Conservation (phyloP, 2,113 vertebrate genomes). For the Corvus moneduloides region DNA sequence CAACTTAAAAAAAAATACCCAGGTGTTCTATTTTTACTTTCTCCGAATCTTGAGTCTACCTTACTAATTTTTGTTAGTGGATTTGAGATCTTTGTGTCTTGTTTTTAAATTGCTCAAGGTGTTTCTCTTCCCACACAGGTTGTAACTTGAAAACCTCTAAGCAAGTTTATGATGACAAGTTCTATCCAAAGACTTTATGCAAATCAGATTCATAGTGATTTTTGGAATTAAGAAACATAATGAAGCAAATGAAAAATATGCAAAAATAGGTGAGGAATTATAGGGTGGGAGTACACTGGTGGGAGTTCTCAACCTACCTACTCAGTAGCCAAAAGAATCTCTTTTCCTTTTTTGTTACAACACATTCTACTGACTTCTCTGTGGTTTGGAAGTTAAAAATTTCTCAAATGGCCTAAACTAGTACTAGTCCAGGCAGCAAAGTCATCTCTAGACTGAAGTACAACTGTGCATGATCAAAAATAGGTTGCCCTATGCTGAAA, state of each 20-base stretch:
- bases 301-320: not conserved
- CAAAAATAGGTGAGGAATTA: not conserved
- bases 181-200: not conserved
- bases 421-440: not conserved
- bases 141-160: not conserved
- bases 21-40: not conserved
- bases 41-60: not conserved
- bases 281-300: not conserved
- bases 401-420: not conserved
- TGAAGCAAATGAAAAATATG: not conserved
- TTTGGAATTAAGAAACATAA: not conserved
- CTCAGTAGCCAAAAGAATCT: not conserved
- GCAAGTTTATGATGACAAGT: not conserved
- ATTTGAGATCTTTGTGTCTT: not conserved
- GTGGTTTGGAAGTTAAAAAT: not conserved
- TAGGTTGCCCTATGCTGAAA: not conserved
- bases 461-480: not conserved
- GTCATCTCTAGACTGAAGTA: not conserved
- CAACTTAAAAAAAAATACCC: rapidly evolving
- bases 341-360: not conserved
- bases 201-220: not conserved
- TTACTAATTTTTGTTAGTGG: not conserved
- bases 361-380: not conserved
- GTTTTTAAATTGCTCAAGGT: not conserved
- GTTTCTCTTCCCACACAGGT: not conserved